Percentiles rank a stretch among this genome's conserved stretches.
These are phyloP conservation scores for Zaprionus lachaisei DNA, from an alignment of 1,140 invertebrate species.

Conservation along the genomic window DNA sequence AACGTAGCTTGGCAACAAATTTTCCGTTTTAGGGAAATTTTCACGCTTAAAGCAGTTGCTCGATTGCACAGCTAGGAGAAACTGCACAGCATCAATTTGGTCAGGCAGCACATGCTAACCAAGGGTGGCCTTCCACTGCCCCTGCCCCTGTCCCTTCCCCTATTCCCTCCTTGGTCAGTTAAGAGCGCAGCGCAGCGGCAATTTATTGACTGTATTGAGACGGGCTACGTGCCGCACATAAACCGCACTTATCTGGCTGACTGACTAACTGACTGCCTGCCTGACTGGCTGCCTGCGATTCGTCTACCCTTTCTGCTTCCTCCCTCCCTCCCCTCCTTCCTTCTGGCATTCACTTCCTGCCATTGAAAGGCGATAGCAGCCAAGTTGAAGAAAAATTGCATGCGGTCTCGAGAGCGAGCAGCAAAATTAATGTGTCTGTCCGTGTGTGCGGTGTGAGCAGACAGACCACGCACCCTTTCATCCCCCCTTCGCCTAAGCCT, in stretches of 20 bases:
- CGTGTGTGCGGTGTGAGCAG: constrained; percentile 46
- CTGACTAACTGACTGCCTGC: constrained; percentile 69
- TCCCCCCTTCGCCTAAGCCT: constrained; percentile 8
- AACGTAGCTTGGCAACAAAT: constrained; percentile 18
- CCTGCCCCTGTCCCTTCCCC: not conserved
- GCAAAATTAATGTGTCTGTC: constrained; percentile 78
- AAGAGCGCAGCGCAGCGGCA: constrained; percentile 60
- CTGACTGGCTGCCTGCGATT: constrained; percentile 32
- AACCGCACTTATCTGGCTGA: constrained; percentile 80
- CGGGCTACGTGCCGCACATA: constrained; percentile 77
- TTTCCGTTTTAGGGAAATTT: constrained; percentile 8
- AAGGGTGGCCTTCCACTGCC: not conserved
- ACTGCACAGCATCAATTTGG: constrained; percentile 53
- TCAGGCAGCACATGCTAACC: constrained; percentile 33
- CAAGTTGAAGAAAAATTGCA: constrained; percentile 74
- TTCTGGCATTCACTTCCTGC: constrained; percentile 50
- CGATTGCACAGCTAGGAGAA: constrained; percentile 47
- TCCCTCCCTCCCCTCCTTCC: not conserved
- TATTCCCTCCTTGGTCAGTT: constrained; percentile 42
- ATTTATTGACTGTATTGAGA: constrained; percentile 81
- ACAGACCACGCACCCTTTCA: constrained; percentile 1
- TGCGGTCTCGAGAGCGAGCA: constrained; percentile 76
- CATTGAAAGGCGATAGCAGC: constrained; percentile 74
- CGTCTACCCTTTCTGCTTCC: constrained; percentile 9
- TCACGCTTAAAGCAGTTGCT: constrained; percentile 33